phyloP scores from a whole-genome alignment of 1,140 invertebrate species.

The Onthophagus taurus region DNA sequence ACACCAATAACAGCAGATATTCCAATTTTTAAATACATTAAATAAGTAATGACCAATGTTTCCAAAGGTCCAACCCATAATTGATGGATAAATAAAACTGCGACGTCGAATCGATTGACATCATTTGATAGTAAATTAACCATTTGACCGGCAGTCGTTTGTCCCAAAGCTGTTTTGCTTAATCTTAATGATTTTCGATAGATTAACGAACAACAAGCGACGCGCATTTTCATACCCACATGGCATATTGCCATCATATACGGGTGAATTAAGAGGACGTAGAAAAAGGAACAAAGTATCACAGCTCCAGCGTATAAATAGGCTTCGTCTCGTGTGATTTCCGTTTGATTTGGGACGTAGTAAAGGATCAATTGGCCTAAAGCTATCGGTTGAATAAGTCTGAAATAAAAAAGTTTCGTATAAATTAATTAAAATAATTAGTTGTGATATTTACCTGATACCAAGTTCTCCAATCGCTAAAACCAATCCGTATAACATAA shows the following conservation, averaged over 20 bases:
- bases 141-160: constrained; percentile 73
- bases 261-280: constrained; percentile 64
- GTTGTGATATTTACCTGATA: constrained; percentile 25
- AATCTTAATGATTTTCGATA: constrained; percentile 70
- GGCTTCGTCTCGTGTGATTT: constrained; percentile 41
- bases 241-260: constrained; percentile 68
- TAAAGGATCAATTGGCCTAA: constrained; percentile 30
- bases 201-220: constrained; percentile 67
- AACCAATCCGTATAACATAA: constrained; percentile 32
- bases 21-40: constrained; percentile 72
- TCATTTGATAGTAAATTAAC: constrained; percentile 84
- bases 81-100: constrained; percentile 61
- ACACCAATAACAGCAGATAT: constrained; percentile 71
- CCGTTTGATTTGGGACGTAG: constrained; percentile 32
- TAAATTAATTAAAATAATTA: neutral
- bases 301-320: constrained; percentile 58
- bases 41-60: constrained; percentile 63
- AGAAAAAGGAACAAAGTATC: constrained; percentile 58
- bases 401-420: constrained; percentile 19
- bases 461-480: constrained; percentile 29
- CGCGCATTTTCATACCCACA: constrained; percentile 69
- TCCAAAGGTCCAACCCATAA: constrained; percentile 78
- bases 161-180: constrained; percentile 58
- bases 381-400: constrained; percentile 30
- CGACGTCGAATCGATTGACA: constrained; percentile 61